Evolutionary conservation across 2,888 invertebrate genomes (phyloP).

Genomic region (Agrotis ipsilon): DNA sequence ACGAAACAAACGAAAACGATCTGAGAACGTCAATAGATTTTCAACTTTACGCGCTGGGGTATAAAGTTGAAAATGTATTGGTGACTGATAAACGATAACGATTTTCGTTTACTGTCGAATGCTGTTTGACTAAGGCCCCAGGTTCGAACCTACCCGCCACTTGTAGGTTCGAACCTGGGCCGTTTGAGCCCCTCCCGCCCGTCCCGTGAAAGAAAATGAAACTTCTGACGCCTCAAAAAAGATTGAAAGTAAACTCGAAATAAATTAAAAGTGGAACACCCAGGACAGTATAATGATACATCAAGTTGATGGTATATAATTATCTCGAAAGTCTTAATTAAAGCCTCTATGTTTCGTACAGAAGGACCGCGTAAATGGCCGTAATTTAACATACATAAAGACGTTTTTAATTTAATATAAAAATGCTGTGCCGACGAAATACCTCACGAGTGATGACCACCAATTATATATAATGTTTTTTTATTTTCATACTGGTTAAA

Average conservation of each 20-base stretch:
- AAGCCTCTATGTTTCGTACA: slow-evolving; percentile 22
- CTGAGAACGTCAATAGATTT: no score
- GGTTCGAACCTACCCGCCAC: no score
- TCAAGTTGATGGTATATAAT: slow-evolving; percentile 23
- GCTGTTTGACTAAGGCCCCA: no score
- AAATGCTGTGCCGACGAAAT: slow-evolving; percentile 43
- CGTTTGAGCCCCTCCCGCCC: no score
- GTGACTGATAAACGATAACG: no score
- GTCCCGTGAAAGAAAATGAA: background rate
- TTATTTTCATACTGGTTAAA: slow-evolving; percentile 16
- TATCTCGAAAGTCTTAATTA: slow-evolving; percentile 50
- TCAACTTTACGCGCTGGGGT: no score
- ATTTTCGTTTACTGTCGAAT: no score
- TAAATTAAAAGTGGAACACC: slow-evolving; percentile 6
- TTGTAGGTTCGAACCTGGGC: no score
- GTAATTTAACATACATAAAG: slow-evolving; percentile 50
- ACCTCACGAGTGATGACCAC: slow-evolving; percentile 48
- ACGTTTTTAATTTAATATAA: slow-evolving; percentile 44
- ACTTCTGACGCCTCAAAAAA: no score
- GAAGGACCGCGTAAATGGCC: slow-evolving; percentile 37
- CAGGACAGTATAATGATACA: slow-evolving; percentile 7
- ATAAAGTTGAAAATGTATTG: no score
- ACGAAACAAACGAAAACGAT: no score
- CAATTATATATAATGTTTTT: slow-evolving; percentile 40
- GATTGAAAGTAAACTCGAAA: background rate